Conservation (phyloP, 2,113 vertebrate species). For the Neoarius graeffei region DNA sequence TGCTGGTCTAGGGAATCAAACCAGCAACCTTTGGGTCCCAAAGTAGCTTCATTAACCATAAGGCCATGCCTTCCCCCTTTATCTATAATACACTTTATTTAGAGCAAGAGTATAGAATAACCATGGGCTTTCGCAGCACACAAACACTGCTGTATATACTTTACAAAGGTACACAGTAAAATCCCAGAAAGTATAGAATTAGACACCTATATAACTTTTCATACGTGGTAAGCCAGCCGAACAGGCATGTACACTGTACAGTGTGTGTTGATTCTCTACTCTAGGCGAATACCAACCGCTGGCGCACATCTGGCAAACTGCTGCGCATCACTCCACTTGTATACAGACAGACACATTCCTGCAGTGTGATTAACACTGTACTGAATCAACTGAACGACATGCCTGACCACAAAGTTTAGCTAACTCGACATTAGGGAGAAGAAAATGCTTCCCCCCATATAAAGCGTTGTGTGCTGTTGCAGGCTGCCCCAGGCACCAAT, state of each 20-base stretch:
- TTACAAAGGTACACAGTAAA: neutral
- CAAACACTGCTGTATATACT: neutral
- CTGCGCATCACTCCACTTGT: neutral
- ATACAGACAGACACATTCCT: neutral
- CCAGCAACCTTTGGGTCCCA: no score
- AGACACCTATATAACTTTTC: neutral
- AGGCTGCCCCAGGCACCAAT: neutral
- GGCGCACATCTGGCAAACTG: constrained; percentile 24
- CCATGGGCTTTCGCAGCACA: neutral
- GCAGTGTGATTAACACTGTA: neutral
- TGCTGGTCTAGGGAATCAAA: no score
- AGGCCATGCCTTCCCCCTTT: no score
- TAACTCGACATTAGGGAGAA: neutral
- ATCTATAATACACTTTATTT: neutral
- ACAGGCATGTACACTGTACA: neutral
- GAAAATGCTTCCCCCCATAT: neutral
- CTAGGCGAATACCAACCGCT: neutral
- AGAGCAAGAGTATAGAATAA: neutral
- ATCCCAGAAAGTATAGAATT: no score
- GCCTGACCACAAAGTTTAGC: neutral
- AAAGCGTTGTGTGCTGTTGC: neutral
- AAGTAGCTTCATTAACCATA: no score
- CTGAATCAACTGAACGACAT: neutral
- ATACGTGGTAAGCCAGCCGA: neutral
- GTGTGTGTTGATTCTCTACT: neutral